Evolutionary conservation across 2,113 vertebrate genomes (phyloP).

Genomic region (Oxyruncus cristatus): DNA sequence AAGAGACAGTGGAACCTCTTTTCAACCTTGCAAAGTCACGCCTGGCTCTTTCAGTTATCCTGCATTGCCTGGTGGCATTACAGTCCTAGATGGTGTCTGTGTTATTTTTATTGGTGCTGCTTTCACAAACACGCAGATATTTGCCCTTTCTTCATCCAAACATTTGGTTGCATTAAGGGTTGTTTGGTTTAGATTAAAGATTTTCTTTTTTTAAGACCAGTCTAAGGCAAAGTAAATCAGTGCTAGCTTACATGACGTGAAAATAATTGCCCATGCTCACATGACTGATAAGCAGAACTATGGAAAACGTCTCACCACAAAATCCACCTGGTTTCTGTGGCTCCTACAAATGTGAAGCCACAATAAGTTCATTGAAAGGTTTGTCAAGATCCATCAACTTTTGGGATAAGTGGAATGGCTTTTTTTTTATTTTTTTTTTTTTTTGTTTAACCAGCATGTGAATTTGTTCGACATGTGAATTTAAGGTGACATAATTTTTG

Average conservation of each 20-base stretch:
- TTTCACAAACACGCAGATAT: conserved; percentile 45
- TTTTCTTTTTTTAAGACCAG: conserved; percentile 66
- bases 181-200: conserved; percentile 74
- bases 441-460: not conserved
- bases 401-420: not conserved
- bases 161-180: conserved; percentile 37
- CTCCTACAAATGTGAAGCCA: not conserved
- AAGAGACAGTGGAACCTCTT: not conserved
- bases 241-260: conserved; percentile 40
- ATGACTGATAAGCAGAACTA: conserved; percentile 64
- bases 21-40: not conserved
- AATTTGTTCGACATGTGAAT: not conserved
- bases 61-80: not conserved
- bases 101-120: conserved; percentile 47
- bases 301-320: conserved; percentile 40
- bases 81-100: not conserved
- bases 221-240: conserved; percentile 69
- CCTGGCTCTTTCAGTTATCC: not conserved
- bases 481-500: not conserved
- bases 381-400: not conserved
- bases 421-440: not conserved
- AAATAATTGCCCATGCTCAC: conserved; percentile 49
- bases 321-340: conserved; percentile 40
- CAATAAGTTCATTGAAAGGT: not conserved
- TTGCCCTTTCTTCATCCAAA: conserved; percentile 48